Evolutionary conservation across 2,888 invertebrate genomes (phyloP).

Genomic region (Aethes cnicana): DNA sequence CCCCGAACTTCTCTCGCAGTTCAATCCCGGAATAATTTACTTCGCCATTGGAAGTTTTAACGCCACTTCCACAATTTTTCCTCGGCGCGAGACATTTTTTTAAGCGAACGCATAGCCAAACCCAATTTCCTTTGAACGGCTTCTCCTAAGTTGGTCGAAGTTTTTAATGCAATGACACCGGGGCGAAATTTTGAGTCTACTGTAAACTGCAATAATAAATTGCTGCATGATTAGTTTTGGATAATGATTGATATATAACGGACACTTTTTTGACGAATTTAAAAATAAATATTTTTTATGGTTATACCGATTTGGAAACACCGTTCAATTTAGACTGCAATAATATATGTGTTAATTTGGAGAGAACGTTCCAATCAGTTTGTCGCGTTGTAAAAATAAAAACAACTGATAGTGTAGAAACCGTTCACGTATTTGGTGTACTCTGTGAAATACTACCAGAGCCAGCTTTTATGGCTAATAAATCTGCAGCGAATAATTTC

Average conservation of each 20-base stretch:
- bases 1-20: constrained; percentile 46
- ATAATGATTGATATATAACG: too few species aligned
- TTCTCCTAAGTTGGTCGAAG: constrained; percentile 7
- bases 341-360: too few species aligned
- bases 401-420: neutral
- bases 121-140: constrained; percentile 12
- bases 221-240: too few species aligned
- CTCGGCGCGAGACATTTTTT: constrained; percentile 42
- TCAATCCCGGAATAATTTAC: constrained; percentile 60
- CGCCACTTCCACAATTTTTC: constrained; percentile 49
- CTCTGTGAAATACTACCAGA: constrained; percentile 20
- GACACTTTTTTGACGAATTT: too few species aligned
- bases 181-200: constrained; percentile 15
- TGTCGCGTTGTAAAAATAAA: too few species aligned
- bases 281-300: too few species aligned
- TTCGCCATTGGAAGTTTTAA: constrained; percentile 60
- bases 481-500: constrained; percentile 30
- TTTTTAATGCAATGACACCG: constrained; percentile 28
- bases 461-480: constrained; percentile 29
- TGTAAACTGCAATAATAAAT: constrained; percentile 1
- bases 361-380: too few species aligned
- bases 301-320: too few species aligned
- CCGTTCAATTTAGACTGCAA: too few species aligned
- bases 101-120: constrained; percentile 11
- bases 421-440: constrained; percentile 11